These are phyloP conservation scores for Eilema caniola DNA, from an alignment of 2,888 invertebrate species.

Conservation along the genomic window DNA sequence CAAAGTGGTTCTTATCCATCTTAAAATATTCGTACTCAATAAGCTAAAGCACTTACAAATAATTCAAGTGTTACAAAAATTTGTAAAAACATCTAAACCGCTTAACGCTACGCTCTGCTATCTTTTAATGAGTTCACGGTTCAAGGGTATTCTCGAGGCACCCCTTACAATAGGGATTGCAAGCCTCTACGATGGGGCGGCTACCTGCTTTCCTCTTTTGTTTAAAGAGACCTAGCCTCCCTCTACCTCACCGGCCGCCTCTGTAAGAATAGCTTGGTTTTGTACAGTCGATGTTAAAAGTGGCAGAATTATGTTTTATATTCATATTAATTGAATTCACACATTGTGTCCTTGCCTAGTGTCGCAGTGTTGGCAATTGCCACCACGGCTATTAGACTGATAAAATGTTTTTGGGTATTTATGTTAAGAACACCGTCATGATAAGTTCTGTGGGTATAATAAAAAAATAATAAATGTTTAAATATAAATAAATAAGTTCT, in stretches of 20 bases:
- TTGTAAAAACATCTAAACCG: background rate
- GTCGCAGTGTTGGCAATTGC: background rate
- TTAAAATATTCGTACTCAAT: background rate
- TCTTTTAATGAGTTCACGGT: background rate
- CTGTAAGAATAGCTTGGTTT: constrained; percentile 28
- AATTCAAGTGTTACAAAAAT: background rate
- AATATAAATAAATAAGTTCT: background rate
- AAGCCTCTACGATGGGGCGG: constrained; percentile 20
- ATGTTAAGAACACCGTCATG: too few relatives aligned
- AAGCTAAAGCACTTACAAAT: background rate
- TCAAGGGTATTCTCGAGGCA: constrained; percentile 8
- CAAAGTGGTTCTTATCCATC: too few relatives aligned
- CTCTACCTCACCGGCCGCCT: constrained; percentile 17
- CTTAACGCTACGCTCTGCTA: background rate
- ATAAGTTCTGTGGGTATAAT: background rate
- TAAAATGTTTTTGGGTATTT: background rate
- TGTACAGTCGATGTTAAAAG: constrained; percentile 12
- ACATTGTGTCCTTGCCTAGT: background rate
- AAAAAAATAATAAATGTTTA: too few relatives aligned
- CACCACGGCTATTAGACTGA: background rate
- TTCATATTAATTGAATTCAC: background rate
- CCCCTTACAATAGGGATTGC: constrained; percentile 35
- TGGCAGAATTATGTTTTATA: background rate
- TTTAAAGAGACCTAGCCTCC: constrained; percentile 31
- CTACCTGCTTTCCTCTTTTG: constrained; percentile 33